Percentiles rank a stretch among this genome's conserved stretches.
Conservation (phyloP, 2,888 invertebrate genomes). For the Zaprionus bogoriensis region DNA sequence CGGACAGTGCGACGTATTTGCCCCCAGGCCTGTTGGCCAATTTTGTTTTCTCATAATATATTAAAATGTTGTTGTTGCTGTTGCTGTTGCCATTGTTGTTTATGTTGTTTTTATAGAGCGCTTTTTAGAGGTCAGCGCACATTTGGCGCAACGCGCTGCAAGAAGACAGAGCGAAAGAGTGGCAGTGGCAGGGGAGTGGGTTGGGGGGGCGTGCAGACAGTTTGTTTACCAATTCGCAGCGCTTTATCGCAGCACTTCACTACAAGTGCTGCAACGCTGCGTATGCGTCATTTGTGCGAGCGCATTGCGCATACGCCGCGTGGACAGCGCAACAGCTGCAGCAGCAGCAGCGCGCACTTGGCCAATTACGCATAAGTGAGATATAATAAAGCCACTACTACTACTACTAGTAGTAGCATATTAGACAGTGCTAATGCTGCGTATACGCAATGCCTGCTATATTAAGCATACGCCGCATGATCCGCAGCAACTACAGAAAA, state of each 20-base stretch:
- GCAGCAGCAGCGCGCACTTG: not conserved
- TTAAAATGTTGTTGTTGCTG: slow-evolving; percentile 39
- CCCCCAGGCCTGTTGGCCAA: slow-evolving; percentile 55
- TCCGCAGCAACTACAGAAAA: not conserved
- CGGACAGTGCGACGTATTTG: not conserved
- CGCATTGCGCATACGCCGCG: not conserved
- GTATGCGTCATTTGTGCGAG: not conserved
- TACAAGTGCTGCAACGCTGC: not conserved
- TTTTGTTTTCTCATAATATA: slow-evolving; percentile 68
- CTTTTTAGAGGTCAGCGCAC: slow-evolving; percentile 76
- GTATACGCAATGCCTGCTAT: slow-evolving; percentile 44
- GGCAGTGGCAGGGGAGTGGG: not conserved
- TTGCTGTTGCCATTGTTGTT: slow-evolving; percentile 7
- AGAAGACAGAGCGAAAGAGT: slow-evolving; percentile 24
- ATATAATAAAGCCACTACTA: too few species aligned
- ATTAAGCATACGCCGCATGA: slow-evolving; percentile 55
- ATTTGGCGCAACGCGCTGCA: slow-evolving; percentile 72
- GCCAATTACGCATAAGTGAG: too few species aligned
- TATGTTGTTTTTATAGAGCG: slow-evolving; percentile 55
- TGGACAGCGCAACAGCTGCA: not conserved
- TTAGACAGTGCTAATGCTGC: slow-evolving; percentile 17
- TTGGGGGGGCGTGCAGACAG: not conserved
- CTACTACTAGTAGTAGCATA: too few species aligned
- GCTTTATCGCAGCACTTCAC: not conserved
- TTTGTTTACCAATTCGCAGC: not conserved